phyloP scores from a whole-genome alignment of 2,113 vertebrate genomes.

The Apodemus speciosus region DNA sequence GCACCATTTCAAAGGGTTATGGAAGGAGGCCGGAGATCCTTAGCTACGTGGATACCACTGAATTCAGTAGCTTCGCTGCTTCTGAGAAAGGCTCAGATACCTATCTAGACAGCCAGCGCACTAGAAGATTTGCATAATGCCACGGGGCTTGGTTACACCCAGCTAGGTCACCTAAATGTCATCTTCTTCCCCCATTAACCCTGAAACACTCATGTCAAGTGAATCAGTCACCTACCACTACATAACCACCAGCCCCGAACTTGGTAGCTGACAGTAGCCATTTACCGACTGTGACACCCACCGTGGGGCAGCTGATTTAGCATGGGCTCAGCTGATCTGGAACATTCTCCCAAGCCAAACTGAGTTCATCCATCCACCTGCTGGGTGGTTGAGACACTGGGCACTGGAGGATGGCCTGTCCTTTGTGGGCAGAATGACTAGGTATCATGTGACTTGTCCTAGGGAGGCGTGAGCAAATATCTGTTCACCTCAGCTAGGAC shows the following conservation, averaged over 20 bases:
- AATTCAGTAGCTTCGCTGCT: accelerated
- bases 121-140: neutral
- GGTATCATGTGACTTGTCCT: neutral
- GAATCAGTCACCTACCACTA: neutral
- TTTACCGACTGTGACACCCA: neutral
- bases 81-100: neutral
- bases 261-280: neutral
- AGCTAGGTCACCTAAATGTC: neutral
- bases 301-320: neutral
- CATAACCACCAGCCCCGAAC: neutral
- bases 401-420: neutral
- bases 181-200: neutral
- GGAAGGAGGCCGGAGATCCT: neutral
- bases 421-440: neutral
- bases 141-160: neutral
- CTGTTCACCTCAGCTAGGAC: neutral
- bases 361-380: neutral
- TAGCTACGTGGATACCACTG: accelerated
- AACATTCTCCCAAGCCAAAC: neutral
- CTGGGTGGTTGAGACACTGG: accelerated
- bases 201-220: neutral
- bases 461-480: neutral
- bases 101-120: neutral
- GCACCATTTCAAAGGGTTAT: accelerated
- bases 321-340: neutral